Base-by-base conservation (phyloP, 2,888 invertebrate genomes). In the Dryadula phaetusa region DNA sequence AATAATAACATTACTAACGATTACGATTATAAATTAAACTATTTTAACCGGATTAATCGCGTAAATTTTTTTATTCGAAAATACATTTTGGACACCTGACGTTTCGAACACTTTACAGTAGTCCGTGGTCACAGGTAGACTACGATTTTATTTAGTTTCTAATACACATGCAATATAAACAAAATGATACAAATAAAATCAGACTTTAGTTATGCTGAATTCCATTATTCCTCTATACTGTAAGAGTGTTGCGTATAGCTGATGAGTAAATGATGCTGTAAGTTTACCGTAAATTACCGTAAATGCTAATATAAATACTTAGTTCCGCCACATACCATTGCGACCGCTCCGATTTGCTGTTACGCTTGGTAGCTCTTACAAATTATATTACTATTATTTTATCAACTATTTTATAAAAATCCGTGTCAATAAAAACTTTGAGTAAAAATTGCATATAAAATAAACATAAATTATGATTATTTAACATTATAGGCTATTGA, bases 321-420 rank as follows among this genome's bases (percentile, higher is more conserved):
- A 89, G 89, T 91, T 90, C 90, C 91, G 87, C 88, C 79, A 88
- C 85, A 84, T 85, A 79, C 76, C 76, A 72, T 75, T 76, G 77
- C 77, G 71, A 72, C 69, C 78, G 80, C 77, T 77, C 78, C 76
- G 79, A 76, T 83, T 78, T 76, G 77, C 79, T 75, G 86, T 82
- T 85, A 82, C 81, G 85, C 76, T 82, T 77, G 78, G 77, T 77
- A 80, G 64, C 69, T 61, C 66, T 66, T 58, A 49, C 64, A 62
- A 69, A 64, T 71, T 62, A 62, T 67, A 40, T 49, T 62, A 66
- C 64, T 53, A 71, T 69, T 66, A 66, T 69, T 64, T 58, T 66
- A 64, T 65, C 62, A 62, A 62, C 61, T 28, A 5, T 42, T 44
- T 54, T 14, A 54, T 18, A 14, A 54, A 37, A 58, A 42, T 42